Base-by-base conservation (phyloP, 92 coral and sea anemone species). In the Meandrina meandrites region DNA sequence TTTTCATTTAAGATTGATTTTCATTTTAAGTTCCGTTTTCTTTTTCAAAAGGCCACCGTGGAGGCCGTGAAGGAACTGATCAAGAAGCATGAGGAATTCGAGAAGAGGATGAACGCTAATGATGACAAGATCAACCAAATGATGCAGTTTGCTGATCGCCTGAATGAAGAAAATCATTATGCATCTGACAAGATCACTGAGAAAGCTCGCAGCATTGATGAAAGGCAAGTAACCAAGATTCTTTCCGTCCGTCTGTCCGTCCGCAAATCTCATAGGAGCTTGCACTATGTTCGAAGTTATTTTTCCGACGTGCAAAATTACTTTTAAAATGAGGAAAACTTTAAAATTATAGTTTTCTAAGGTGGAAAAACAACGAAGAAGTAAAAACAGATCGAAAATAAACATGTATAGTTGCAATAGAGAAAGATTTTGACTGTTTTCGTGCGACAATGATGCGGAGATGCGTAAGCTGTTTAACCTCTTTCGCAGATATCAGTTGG, bases 51-150 rank as follows among this genome's bases (percentile, higher is more conserved):
- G 99, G 99, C 96, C 21, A 97, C 97, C 45, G 99, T 97, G 11
- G 99, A 97, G 74, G 96, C 98, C 36, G 99, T 95, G 28, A 92
- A 90, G 88, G 99, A 95, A 24, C 97, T 93, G 30, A 97, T 97
- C 88, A 97, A 97, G 93, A 94, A 94, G 58, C 99, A 97, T 30
- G 99, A 97, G 64, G 99, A 95, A 85, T 97, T 97, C 89, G 90
- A 92, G 51, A 95, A 97, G 84, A 92, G 95, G 36, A 96, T 97
- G 95, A 95, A 93, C 73, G 92, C 97, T 45, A 96, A 95, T 82
- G 99, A 97, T 77, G 99, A 97, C 75, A 97, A 97, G 89, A 94
- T 97, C 75, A 94, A 97, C 85, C 97, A 89, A 72, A 96, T 97
- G 94, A 93, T 95, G 47, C 97, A 93, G 84, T 97, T 93, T 88